Conservation (phyloP, 1,140 invertebrate species). For the Sipha flava region DNA sequence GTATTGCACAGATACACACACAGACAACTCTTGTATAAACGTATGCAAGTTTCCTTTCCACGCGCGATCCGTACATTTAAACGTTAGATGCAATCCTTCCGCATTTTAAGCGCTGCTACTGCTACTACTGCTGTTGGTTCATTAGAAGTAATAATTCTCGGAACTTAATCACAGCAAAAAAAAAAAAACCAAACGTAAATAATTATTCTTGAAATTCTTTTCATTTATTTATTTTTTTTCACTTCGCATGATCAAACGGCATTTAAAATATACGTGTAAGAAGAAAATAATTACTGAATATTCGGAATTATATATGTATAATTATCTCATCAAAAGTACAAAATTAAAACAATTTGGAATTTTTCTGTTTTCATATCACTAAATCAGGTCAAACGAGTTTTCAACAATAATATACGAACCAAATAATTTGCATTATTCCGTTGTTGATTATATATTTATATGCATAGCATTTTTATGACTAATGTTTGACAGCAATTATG, state of each 20-base stretch:
- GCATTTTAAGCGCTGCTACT: not conserved
- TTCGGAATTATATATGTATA: not conserved
- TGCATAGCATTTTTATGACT: not conserved
- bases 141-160: conserved; percentile 27
- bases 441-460: not conserved
- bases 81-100: conserved; percentile 24
- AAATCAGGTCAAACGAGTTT: not conserved
- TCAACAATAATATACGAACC: not conserved
- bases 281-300: not conserved
- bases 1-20: not conserved
- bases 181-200: not conserved
- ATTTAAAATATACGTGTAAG: not conserved
- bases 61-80: not conserved
- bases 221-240: not conserved
- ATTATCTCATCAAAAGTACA: not conserved
- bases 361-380: not conserved
- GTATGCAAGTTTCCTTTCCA: not conserved
- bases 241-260: not conserved
- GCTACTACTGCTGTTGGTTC: not conserved
- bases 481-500: not conserved
- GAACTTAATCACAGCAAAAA: not conserved
- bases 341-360: conserved; percentile 10
- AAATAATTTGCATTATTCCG: not conserved
- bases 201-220: conserved; percentile 13
- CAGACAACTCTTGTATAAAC: not conserved